Percentiles rank a stretch among this genome's conserved stretches.
These are phyloP conservation scores for Tetranychus urticae DNA, from an alignment of 1,140 invertebrate genomes.

Conservation along the genomic window DNA sequence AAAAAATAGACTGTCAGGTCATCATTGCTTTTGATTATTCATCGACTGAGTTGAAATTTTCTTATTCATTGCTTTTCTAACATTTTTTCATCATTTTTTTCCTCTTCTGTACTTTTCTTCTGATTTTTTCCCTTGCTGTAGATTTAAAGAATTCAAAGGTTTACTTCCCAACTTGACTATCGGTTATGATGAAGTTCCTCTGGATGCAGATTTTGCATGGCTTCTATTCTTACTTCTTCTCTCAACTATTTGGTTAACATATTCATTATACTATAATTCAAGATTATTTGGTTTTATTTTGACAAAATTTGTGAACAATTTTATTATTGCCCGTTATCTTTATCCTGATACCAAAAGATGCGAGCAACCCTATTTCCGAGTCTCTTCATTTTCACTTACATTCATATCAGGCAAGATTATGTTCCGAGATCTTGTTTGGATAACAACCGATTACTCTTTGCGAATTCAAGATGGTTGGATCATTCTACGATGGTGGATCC, in stretches of 20 bases:
- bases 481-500: conserved; percentile 86
- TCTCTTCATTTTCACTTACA: conserved; percentile 72
- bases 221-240: conserved; percentile 52
- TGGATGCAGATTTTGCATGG: conserved; percentile 50
- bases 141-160: neutral
- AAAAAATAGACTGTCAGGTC: too few relatives aligned
- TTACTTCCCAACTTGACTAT: conserved; percentile 7
- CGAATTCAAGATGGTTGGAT: conserved; percentile 88
- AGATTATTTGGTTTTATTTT: conserved; percentile 66
- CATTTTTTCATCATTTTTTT: too few relatives aligned
- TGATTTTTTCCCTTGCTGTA: neutral
- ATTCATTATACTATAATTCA: conserved; percentile 86
- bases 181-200: conserved; percentile 10
- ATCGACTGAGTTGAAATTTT: too few relatives aligned
- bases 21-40: too few relatives aligned
- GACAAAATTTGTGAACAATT: conserved; percentile 64
- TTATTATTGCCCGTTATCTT: conserved; percentile 35
- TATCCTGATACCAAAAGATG: neutral
- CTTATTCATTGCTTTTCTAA: too few relatives aligned
- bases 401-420: conserved; percentile 91
- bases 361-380: neutral
- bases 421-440: conserved; percentile 85
- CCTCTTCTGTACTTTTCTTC: too few relatives aligned
- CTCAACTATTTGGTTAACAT: conserved; percentile 66
- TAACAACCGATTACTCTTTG: conserved; percentile 78